Evolutionary conservation across 1,140 invertebrate genomes (phyloP).

Genomic region (Procambarus clarkii): DNA sequence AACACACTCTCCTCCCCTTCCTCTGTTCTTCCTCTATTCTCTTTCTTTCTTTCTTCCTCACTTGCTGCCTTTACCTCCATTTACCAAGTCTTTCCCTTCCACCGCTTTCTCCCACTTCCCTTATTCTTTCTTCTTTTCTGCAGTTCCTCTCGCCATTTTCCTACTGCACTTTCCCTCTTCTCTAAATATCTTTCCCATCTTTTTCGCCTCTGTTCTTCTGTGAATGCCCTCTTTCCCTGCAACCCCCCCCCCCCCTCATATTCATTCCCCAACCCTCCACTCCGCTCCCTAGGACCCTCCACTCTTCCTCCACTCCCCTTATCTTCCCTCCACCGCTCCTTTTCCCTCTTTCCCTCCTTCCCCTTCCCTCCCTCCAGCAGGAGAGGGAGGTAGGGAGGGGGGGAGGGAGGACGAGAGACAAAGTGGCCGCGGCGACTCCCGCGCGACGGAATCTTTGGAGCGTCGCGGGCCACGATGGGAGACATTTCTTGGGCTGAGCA

Average conservation of each 20-base stretch:
- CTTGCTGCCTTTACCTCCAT: too few species aligned
- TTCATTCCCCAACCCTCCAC: neutral
- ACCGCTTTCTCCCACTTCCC: too few species aligned
- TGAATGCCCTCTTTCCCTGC: too few species aligned
- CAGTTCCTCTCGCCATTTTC: too few species aligned
- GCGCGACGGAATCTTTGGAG: constrained; percentile 65
- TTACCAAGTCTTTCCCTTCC: too few species aligned
- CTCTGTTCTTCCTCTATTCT: neutral
- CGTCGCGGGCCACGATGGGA: constrained; percentile 54
- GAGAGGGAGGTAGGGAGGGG: too few species aligned
- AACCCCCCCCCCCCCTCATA: too few species aligned
- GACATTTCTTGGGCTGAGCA: constrained; percentile 65
- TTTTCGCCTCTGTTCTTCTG: too few species aligned
- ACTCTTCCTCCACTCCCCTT: neutral
- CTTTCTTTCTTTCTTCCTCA: neutral
- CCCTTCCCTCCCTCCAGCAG: neutral
- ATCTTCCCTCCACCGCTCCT: neutral
- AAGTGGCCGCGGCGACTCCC: constrained; percentile 57
- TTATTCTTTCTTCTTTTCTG: too few species aligned
- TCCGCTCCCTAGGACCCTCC: too few species aligned
- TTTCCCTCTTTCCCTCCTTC: neutral
- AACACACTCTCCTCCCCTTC: too few species aligned
- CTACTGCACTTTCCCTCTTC: neutral
- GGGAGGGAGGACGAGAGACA: constrained; percentile 33
- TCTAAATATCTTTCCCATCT: neutral